Evolutionary conservation across 2,888 invertebrate genomes (phyloP).

Genomic region (Andrena fulva): DNA sequence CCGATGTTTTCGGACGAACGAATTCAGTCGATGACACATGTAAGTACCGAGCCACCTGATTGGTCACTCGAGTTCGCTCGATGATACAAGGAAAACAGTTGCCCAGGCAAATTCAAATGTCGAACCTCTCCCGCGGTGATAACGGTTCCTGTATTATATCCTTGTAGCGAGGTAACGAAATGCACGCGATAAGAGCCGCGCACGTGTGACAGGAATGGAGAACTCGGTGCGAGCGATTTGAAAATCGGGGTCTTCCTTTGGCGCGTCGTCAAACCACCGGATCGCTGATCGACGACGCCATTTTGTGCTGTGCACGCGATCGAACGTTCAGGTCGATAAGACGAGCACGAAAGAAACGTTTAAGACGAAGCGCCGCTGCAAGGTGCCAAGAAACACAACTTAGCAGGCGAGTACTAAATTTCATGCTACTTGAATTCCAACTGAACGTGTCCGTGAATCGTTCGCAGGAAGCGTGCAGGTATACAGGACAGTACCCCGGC

Average conservation of each 20-base stretch:
- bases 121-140: background rate
- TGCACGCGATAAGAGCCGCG: background rate
- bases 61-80: background rate
- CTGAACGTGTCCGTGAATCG: background rate
- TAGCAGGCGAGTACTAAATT: background rate
- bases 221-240: background rate
- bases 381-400: background rate
- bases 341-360: background rate
- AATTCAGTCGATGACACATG: background rate
- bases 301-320: constrained; percentile 62
- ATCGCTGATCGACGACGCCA: constrained; percentile 58
- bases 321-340: constrained; percentile 51
- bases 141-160: background rate
- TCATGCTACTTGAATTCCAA: too few relatives aligned
- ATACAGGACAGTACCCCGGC: background rate
- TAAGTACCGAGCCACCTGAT: background rate
- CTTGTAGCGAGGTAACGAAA: background rate
- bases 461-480: background rate
- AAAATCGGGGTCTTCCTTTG: constrained; percentile 2
- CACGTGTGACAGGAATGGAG: background rate
- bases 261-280: constrained; percentile 17
- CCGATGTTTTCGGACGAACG: background rate
- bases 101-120: background rate
- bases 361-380: background rate
- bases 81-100: background rate